Percentiles rank a stretch among this genome's conserved stretches.
Evolutionary conservation across 2,797 vertebrate genomes (phyloP).

Genomic region (Rhinella marina): DNA sequence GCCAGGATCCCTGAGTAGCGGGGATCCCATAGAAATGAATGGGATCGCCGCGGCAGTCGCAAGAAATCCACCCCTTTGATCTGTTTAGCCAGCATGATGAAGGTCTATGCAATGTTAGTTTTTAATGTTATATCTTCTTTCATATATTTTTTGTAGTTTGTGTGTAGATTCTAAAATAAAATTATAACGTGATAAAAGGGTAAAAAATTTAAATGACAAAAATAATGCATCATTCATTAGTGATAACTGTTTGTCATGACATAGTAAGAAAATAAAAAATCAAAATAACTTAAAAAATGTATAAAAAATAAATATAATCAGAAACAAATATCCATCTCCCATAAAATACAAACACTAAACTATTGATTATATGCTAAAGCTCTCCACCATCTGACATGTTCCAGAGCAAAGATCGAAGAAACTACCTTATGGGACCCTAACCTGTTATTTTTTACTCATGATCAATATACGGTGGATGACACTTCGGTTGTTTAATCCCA

Average conservation of each 20-base stretch:
- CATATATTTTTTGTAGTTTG: neutral
- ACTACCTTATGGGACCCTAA: slow-evolving; percentile 3
- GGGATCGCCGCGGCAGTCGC: no score
- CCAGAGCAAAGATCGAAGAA: neutral
- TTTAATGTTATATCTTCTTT: no score
- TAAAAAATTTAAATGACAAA: neutral
- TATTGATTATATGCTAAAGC: slow-evolving; percentile 31
- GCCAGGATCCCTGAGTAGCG: no score
- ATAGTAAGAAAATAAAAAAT: neutral
- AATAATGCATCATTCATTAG: neutral
- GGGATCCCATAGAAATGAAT: no score
- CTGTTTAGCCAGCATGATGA: no score
- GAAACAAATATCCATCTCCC: neutral
- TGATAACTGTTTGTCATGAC: neutral
- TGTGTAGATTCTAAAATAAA: neutral
- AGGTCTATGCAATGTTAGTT: no score
- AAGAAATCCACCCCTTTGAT: no score
- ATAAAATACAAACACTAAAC: slow-evolving; percentile 17
- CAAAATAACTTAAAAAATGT: neutral
- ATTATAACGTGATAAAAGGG: neutral
- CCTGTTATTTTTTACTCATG: neutral
- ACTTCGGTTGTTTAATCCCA: neutral
- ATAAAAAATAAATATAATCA: slow-evolving; percentile 22
- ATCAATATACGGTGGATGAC: slow-evolving; percentile 17
- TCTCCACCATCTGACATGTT: neutral